These are phyloP conservation scores for Paratrypauchen microcephalus DNA, from an alignment of 2,797 vertebrate genomes.

Conservation along the genomic window DNA sequence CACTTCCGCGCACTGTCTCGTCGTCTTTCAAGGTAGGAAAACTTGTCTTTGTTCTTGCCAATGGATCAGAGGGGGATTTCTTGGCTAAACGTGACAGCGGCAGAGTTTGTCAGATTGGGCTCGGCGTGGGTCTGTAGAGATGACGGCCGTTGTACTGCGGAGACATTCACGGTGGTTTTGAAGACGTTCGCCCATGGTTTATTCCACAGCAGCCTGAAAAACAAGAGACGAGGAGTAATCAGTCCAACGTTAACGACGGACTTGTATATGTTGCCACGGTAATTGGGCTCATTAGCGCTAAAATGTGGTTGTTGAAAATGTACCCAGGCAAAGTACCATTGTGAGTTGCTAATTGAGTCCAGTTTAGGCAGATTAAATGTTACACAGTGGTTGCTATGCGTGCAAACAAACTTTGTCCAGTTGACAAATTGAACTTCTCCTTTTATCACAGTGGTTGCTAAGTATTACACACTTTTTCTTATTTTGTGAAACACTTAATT, in stretches of 20 bases:
- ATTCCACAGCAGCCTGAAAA: conserved; percentile 42
- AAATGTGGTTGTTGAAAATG: conserved; percentile 15
- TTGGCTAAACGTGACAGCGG: conserved; percentile 34
- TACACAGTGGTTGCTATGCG: neutral
- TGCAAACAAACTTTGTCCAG: too few species aligned
- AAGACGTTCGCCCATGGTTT: conserved; percentile 16
- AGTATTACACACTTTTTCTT: neutral
- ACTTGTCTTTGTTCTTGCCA: conserved; percentile 30
- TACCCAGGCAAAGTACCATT: neutral
- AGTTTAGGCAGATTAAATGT: neutral
- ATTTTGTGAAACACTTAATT: neutral
- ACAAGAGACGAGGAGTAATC: conserved; percentile 32
- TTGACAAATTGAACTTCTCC: too few species aligned
- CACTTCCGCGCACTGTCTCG: neutral
- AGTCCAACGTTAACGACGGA: conserved; percentile 14
- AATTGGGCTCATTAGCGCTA: conserved; percentile 17
- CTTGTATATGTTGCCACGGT: neutral
- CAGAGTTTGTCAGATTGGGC: conserved; percentile 29
- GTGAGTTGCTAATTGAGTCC: conserved; percentile 4
- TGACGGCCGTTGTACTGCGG: conserved; percentile 14
- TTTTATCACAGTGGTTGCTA: neutral
- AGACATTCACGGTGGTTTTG: conserved; percentile 24
- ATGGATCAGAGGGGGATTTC: conserved; percentile 29
- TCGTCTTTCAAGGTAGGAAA: conserved; percentile 14
- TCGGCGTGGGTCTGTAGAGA: conserved; percentile 22